phyloP scores from a whole-genome alignment of 2,113 vertebrate genomes.

The Chitala chitala region DNA sequence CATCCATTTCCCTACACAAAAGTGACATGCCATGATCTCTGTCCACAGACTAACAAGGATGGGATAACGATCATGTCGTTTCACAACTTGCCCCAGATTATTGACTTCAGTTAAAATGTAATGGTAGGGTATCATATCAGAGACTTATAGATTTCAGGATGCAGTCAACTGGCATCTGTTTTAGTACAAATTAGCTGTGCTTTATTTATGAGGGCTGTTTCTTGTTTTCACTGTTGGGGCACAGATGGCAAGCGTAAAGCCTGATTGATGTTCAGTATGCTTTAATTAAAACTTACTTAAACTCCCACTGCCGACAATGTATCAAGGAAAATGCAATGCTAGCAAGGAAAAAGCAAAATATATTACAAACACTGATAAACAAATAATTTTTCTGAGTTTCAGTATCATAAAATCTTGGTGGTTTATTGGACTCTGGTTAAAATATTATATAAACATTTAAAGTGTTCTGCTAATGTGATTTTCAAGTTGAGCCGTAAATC shows the following conservation, averaged over 20 bases:
- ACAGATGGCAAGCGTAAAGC: slow-evolving; percentile 63
- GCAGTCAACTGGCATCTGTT: slow-evolving; percentile 17
- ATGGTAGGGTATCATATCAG: neutral
- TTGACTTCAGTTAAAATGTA: neutral
- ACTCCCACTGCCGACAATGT: slow-evolving; percentile 43
- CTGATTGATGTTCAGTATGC: slow-evolving; percentile 62
- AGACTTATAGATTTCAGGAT: neutral
- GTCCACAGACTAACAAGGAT: neutral
- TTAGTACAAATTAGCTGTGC: slow-evolving; percentile 19
- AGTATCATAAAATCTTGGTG: slow-evolving; percentile 10
- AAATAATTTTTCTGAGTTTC: slow-evolving; percentile 11
- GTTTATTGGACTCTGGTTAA: slow-evolving; percentile 19
- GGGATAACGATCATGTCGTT: neutral
- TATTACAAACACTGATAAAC: slow-evolving; percentile 34
- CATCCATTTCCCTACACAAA: neutral
- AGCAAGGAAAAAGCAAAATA: slow-evolving; percentile 35
- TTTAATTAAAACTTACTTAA: slow-evolving; percentile 66
- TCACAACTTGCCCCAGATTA: neutral
- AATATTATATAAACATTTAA: slow-evolving; percentile 22
- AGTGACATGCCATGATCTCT: neutral
- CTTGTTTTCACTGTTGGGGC: slow-evolving; percentile 51
- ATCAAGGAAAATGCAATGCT: slow-evolving; percentile 15
- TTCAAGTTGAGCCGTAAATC: slow-evolving; percentile 40
- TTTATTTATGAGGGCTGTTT: slow-evolving; percentile 55
- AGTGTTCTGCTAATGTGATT: neutral